Evolutionary conservation across 2,888 invertebrate species (phyloP).

Genomic region (Acrobasis suavella): DNA sequence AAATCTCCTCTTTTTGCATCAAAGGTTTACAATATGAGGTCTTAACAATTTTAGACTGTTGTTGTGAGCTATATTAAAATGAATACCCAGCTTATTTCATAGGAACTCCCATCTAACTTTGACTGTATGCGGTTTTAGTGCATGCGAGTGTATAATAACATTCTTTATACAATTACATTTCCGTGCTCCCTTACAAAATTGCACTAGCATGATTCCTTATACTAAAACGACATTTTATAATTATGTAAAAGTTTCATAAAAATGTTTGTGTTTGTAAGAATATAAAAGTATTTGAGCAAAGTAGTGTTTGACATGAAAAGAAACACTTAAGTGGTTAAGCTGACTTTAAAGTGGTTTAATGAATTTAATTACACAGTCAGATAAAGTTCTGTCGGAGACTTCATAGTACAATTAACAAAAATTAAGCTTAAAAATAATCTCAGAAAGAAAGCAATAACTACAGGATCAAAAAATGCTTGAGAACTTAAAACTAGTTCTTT

Average conservation of each 20-base stretch:
- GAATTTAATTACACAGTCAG: background rate
- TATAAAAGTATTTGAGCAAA: conserved; percentile 4
- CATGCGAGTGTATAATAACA: conserved; percentile 28
- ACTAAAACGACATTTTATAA: conserved; percentile 47
- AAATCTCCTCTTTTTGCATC: too few species aligned
- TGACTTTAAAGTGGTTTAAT: background rate
- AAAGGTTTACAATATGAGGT: too few species aligned
- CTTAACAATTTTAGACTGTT: too few species aligned
- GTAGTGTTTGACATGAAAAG: conserved; percentile 11
- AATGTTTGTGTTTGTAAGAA: conserved; percentile 1
- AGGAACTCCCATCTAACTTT: conserved; percentile 10
- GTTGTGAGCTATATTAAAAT: background rate
- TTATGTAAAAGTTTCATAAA: conserved; percentile 23
- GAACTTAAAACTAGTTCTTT: too few species aligned
- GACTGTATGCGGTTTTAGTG: conserved; percentile 19
- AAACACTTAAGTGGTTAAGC: conserved; percentile 6
- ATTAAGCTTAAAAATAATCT: too few species aligned
- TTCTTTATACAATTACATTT: conserved; percentile 45
- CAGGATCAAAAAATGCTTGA: too few species aligned
- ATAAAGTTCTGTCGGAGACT: background rate
- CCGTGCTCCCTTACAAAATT: conserved; percentile 50
- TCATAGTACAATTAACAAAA: background rate
- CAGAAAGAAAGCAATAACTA: too few species aligned
- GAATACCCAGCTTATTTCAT: background rate
- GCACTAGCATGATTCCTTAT: conserved; percentile 50